A percentile compares a stretch with the other conserved stretches of the same genome.
Conservation (phyloP, 2,888 invertebrate species). For the Lacanobia oleracea region DNA sequence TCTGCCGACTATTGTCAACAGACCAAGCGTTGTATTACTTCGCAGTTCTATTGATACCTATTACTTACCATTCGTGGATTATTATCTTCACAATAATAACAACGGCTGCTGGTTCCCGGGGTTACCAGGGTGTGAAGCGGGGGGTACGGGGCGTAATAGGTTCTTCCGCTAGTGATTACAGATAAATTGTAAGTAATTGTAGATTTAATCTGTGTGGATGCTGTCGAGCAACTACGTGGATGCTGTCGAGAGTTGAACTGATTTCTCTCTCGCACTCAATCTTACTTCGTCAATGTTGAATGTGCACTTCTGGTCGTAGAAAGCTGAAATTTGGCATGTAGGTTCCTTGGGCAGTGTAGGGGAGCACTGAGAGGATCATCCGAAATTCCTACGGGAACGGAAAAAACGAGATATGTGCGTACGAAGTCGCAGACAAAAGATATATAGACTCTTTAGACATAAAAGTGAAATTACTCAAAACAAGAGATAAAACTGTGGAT, state of each 20-base stretch:
- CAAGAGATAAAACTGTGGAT: too few species aligned
- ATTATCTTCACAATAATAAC: constrained; percentile 30
- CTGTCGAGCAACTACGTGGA: too few species aligned
- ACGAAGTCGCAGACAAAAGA: too few species aligned
- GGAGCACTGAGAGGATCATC: too few species aligned
- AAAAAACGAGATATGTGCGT: too few species aligned
- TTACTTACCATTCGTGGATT: constrained; percentile 14
- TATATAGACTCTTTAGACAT: too few species aligned
- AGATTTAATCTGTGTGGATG: too few species aligned
- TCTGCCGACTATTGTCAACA: constrained; percentile 19
- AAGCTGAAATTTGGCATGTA: too few species aligned
- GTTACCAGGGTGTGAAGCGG: background rate
- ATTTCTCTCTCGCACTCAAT: background rate
- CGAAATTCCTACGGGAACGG: too few species aligned
- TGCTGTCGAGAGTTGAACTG: background rate
- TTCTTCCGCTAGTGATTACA: constrained; percentile 3
- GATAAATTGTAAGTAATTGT: constrained; percentile 35
- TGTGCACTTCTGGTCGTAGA: too few species aligned
- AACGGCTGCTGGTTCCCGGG: constrained; percentile 29
- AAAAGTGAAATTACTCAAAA: too few species aligned
- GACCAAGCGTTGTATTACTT: constrained; percentile 5
- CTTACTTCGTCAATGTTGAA: background rate
- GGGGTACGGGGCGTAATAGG: background rate
- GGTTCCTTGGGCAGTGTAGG: too few species aligned
- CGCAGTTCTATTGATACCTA: constrained; percentile 5